Percentiles rank a stretch among this genome's conserved stretches.
These are phyloP conservation scores for Glyphotaelius pellucidus DNA, from an alignment of 2,888 invertebrate genomes.

Conservation along the genomic window DNA sequence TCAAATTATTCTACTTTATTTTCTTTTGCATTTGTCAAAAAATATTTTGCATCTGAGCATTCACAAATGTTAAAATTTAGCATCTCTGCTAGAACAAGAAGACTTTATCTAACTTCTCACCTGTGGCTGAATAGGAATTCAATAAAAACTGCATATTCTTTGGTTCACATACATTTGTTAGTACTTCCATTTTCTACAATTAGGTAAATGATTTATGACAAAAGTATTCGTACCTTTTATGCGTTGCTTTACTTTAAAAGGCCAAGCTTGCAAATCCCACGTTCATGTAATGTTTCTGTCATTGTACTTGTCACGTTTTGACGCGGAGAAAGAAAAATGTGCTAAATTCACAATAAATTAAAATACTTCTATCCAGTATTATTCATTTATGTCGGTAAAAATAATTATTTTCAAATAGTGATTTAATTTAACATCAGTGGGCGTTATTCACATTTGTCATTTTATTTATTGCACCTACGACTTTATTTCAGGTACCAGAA, in stretches of 20 bases:
- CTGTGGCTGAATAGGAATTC: neutral
- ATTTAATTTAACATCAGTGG: neutral
- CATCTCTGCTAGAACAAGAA: too few relatives aligned
- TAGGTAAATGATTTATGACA: neutral
- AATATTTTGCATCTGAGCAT: too few relatives aligned
- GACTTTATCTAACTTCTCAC: neutral
- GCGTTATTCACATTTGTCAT: neutral
- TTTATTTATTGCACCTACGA: neutral
- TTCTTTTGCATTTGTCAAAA: too few relatives aligned
- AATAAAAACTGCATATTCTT: neutral
- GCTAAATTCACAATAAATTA: neutral
- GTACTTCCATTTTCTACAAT: neutral
- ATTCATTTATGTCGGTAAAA: neutral
- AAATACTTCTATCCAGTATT: neutral
- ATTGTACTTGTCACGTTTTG: constrained; percentile 39
- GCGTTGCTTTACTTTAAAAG: neutral
- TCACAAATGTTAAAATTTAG: too few relatives aligned
- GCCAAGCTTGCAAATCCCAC: neutral
- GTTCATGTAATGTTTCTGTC: constrained; percentile 11
- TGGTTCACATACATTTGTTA: neutral
- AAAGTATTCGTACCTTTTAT: neutral
- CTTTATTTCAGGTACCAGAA: neutral
- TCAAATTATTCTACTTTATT: too few relatives aligned
- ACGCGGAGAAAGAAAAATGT: neutral
- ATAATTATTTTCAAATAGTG: neutral